Evolutionary conservation across 1,140 invertebrate species (phyloP).

Genomic region (Camponotus pennsylvanicus): DNA sequence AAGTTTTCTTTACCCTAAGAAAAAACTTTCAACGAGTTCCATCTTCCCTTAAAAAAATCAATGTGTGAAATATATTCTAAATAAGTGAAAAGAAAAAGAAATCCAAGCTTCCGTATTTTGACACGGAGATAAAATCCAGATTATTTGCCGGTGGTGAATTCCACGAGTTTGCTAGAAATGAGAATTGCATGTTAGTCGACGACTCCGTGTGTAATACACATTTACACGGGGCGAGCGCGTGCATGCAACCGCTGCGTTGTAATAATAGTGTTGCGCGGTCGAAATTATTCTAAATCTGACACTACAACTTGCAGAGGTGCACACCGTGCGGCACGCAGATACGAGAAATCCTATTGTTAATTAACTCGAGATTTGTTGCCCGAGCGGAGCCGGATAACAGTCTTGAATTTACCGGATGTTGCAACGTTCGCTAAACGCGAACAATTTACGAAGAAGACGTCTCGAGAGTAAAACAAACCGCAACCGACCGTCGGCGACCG

Average conservation of each 20-base stretch:
- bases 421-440: slow-evolving; percentile 44
- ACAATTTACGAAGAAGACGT: slow-evolving; percentile 45
- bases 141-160: background rate
- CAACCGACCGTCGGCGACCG: slow-evolving; percentile 36
- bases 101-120: background rate
- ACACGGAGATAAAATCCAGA: slow-evolving; percentile 25
- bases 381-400: slow-evolving; percentile 51
- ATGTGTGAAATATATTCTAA: background rate
- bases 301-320: slow-evolving; percentile 23
- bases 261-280: slow-evolving; percentile 52
- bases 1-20: background rate
- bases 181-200: slow-evolving; percentile 37
- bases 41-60: background rate
- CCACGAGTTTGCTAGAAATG: slow-evolving; percentile 13
- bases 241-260: slow-evolving; percentile 32
- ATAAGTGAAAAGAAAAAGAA: background rate
- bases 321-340: slow-evolving; percentile 17
- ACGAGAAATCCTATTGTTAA: slow-evolving; percentile 52
- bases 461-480: slow-evolving; percentile 48
- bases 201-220: slow-evolving; percentile 30
- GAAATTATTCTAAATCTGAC: slow-evolving; percentile 62
- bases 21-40: background rate
- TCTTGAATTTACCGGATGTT: slow-evolving; percentile 54
- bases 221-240: slow-evolving; percentile 10
- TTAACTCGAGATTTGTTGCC: slow-evolving; percentile 61